These are phyloP conservation scores for Indicator indicator DNA, from an alignment of 2,113 vertebrate species.

Conservation along the genomic window DNA sequence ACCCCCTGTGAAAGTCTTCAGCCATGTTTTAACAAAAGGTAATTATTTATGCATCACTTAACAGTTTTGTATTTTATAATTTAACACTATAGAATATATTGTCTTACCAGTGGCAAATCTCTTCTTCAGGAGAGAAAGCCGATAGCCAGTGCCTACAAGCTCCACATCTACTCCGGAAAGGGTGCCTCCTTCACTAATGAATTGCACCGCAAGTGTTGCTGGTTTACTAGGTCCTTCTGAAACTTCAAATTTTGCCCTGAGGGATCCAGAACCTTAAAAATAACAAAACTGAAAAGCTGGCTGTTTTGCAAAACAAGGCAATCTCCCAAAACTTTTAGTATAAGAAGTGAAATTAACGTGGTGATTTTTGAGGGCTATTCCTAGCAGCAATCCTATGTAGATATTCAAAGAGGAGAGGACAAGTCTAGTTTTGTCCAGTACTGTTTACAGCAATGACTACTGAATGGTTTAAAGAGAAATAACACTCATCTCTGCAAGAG, in stretches of 20 bases:
- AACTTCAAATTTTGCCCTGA: conserved; percentile 96
- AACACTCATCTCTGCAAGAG: background rate
- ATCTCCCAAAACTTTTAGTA: background rate
- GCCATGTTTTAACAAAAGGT: background rate
- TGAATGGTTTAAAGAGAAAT: background rate
- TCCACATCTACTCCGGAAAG: conserved; percentile 93
- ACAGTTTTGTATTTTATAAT: background rate
- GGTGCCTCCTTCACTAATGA: conserved; percentile 91
- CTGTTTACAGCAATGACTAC: background rate
- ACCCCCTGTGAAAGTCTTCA: background rate
- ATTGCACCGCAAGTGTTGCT: conserved; percentile 93
- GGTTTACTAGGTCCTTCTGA: conserved; percentile 91
- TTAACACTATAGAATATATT: background rate
- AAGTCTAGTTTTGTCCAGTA: background rate
- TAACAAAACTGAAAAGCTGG: background rate
- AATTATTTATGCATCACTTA: background rate
- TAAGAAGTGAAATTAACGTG: background rate
- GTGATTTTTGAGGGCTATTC: background rate
- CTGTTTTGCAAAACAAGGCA: background rate
- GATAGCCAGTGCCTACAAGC: conserved; percentile 89
- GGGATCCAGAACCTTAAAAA: conserved; percentile 87
- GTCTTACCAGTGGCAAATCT: conserved; percentile 92
- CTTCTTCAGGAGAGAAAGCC: conserved; percentile 94
- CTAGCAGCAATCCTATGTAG: background rate
- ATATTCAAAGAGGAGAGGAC: background rate